Base-by-base conservation (phyloP, 2,113 vertebrate species). In the cattle (Bos taurus) region DNA sequence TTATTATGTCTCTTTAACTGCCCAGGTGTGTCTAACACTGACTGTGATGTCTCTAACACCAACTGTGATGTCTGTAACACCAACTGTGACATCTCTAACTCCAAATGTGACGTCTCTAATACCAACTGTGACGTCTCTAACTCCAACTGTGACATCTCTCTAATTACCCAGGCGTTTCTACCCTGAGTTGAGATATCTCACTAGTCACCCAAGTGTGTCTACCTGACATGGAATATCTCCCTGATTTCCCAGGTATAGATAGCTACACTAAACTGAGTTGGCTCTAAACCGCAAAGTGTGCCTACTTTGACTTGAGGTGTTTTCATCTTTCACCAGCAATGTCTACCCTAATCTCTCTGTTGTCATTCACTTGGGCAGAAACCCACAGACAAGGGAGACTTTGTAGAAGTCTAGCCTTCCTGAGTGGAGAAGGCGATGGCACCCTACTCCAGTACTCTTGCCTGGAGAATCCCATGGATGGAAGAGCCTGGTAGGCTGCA, bases 11-110 rank as follows among this genome's bases (percentile, higher is more conserved):
- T 81, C 9, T 81, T 33, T 50, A 33, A 50, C 30, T 46, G 23
- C 40, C 43, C 74, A 16, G 25, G 43, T 78, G 3, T 78, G 40
- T 46, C 43, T 78, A 16, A 46, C 17, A 21, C 17, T 10, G 14
- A 33, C 60, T n/a, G 7, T 67, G 33, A 10, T 9, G 33, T n/a
- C 62, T 67, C 7, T n/a, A n/a, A 21, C n/a, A 2, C 64, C 30
- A n/a, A 21, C 64, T 71, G 64, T 36, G 16, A 36, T 0, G 0
- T 36, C 64, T 67, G 0, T n/a, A 1, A n/a, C 62, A 4, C 33
- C 62, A 19, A n/a, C 16, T n/a, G 16, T 67, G 62, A n/a, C 33
- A 2, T 67, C 62, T 64, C 62, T 64, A 19, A n/a, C 16, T 19
- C 16, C 1, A 64, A 62, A 3, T 16, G 28, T 62, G 60, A 30